Conservation (phyloP, 2,113 vertebrate species). For the Phoxinus phoxinus region DNA sequence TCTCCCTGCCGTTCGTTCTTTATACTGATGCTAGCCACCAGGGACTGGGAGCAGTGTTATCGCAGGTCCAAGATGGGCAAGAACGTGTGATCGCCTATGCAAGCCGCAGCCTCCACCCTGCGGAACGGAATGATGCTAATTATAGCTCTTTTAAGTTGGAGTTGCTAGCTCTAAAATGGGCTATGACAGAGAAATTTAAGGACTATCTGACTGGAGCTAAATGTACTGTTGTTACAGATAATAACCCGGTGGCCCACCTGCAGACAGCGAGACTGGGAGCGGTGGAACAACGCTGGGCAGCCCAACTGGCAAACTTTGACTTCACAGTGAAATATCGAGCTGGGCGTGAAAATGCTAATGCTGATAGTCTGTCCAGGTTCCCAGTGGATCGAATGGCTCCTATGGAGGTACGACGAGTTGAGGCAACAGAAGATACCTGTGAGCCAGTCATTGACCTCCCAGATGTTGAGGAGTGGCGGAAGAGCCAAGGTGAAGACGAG, state of each 20-base stretch:
- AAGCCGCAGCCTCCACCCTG: neutral
- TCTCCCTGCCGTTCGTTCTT: neutral
- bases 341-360: neutral
- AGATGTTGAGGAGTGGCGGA: too few species aligned
- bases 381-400: neutral
- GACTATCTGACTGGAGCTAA: neutral
- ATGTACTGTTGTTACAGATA: neutral
- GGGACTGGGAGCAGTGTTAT: neutral
- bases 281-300: neutral
- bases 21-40: neutral
- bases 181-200: neutral
- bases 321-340: neutral
- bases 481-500: too few species aligned
- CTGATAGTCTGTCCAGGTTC: conserved; percentile 1
- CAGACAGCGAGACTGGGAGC: neutral
- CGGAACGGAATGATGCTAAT: neutral
- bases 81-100: neutral
- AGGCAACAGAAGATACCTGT: too few species aligned
- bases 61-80: neutral
- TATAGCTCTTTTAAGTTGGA: neutral
- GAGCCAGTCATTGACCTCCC: too few species aligned
- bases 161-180: neutral
- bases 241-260: too few species aligned
- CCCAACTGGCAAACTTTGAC: neutral
- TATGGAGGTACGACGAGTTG: neutral